Percentiles rank a stretch among this genome's conserved stretches.
These are phyloP conservation scores for Syngnathoides biaculeatus DNA, from an alignment of 2,113 vertebrate genomes.

Conservation along the genomic window DNA sequence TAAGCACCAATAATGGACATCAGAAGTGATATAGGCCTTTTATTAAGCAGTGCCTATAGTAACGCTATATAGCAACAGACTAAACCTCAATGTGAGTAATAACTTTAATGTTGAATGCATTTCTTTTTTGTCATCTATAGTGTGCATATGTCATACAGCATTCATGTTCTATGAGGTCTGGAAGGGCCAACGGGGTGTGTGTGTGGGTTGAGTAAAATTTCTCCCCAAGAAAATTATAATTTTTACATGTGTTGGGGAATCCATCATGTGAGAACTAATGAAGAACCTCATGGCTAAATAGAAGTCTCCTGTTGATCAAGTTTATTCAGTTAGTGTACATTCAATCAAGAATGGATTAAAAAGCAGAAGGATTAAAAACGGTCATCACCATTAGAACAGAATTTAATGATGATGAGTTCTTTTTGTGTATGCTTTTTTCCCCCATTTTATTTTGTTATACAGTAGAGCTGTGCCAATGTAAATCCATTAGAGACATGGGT, in stretches of 20 bases:
- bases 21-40: constrained; percentile 35
- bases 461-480: constrained; percentile 29
- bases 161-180: background rate
- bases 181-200: background rate
- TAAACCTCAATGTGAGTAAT: constrained; percentile 30
- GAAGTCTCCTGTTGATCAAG: constrained; percentile 37
- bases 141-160: background rate
- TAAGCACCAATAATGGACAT: constrained; percentile 50
- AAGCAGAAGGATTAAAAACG: constrained; percentile 2
- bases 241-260: constrained; percentile 39
- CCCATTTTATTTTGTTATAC: background rate
- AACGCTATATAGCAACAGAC: constrained; percentile 28
- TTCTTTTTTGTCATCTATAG: constrained; percentile 18
- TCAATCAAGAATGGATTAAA: constrained; percentile 34
- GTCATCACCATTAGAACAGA: constrained; percentile 17
- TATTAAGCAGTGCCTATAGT: constrained; percentile 31
- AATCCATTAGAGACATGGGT: constrained; percentile 34
- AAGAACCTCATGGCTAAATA: constrained; percentile 27
- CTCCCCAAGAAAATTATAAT: background rate
- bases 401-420: constrained; percentile 24
- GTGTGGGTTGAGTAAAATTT: background rate
- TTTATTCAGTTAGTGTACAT: constrained; percentile 30
- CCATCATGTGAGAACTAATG: constrained; percentile 53
- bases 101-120: constrained; percentile 36
- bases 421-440: background rate